phyloP scores from a whole-genome alignment of 2,113 vertebrate species.

The Microcebus tavaratra region DNA sequence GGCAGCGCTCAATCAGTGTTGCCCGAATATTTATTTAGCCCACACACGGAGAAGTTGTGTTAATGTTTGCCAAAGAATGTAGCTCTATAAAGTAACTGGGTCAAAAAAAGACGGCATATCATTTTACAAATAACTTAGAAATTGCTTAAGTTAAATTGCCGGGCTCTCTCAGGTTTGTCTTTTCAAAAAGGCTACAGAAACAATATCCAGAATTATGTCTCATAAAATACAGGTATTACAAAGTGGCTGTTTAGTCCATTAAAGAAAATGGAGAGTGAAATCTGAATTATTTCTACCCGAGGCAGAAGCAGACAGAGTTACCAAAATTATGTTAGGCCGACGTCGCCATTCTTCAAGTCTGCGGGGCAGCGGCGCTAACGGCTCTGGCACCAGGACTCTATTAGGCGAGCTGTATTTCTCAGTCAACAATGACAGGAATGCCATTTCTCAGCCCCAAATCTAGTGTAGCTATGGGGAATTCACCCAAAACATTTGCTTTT shows the following conservation, averaged over 20 bases:
- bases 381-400: neutral
- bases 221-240: conserved; percentile 80
- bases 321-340: conserved; percentile 58
- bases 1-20: conserved; percentile 72
- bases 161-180: conserved; percentile 78
- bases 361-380: neutral
- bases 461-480: neutral
- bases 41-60: conserved; percentile 82
- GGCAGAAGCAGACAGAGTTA: conserved; percentile 74
- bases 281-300: conserved; percentile 76
- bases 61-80: conserved; percentile 84
- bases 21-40: conserved; percentile 79
- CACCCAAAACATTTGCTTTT: conserved; percentile 41
- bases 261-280: conserved; percentile 80
- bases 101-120: conserved; percentile 83
- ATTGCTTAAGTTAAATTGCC: conserved; percentile 78
- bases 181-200: conserved; percentile 79
- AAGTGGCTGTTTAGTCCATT: conserved; percentile 82
- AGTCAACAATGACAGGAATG: conserved; percentile 31
- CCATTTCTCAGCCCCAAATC: conserved; percentile 46
- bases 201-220: conserved; percentile 80
- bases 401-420: conserved; percentile 16
- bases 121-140: conserved; percentile 83
- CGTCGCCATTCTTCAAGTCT: conserved; percentile 12
- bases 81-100: conserved; percentile 82